These are phyloP conservation scores for Eolophus roseicapilla DNA, from an alignment of 2,113 vertebrate species.

Conservation along the genomic window DNA sequence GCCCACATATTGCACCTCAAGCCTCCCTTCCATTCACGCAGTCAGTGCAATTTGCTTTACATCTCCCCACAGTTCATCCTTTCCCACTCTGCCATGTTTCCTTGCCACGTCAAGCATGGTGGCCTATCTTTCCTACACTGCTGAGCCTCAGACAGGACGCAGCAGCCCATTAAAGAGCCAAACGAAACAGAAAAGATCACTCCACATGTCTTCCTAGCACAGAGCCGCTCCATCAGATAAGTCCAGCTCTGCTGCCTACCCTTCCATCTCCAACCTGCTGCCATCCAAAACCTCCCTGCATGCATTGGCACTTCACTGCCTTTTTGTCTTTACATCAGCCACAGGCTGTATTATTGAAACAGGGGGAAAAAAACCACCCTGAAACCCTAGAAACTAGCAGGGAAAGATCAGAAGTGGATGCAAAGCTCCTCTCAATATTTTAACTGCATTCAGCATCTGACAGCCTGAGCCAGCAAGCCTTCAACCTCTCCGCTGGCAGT, in stretches of 20 bases:
- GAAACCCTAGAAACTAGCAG: neutral
- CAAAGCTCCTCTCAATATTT: neutral
- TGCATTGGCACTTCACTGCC: neutral
- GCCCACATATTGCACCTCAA: fast-evolving
- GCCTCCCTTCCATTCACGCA: neutral
- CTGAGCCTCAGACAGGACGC: neutral
- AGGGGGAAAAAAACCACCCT: fast-evolving
- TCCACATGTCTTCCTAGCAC: neutral
- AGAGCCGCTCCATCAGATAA: neutral
- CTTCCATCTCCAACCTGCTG: neutral
- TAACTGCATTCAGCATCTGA: fast-evolving
- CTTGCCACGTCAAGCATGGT: fast-evolving
- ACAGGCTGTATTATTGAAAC: neutral
- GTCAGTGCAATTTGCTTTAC: neutral
- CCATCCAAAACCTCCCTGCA: neutral
- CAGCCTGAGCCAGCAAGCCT: neutral
- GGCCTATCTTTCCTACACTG: neutral
- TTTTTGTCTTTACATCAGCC: neutral
- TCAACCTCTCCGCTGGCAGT: neutral
- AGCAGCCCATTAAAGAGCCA: neutral
- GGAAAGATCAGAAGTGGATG: neutral
- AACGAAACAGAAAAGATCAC: fast-evolving
- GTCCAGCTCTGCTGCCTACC: fast-evolving
- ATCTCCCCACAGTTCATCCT: neutral
- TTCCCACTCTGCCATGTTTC: neutral